phyloP scores from a whole-genome alignment of 2,888 invertebrate genomes.

The Tipula confusa region DNA sequence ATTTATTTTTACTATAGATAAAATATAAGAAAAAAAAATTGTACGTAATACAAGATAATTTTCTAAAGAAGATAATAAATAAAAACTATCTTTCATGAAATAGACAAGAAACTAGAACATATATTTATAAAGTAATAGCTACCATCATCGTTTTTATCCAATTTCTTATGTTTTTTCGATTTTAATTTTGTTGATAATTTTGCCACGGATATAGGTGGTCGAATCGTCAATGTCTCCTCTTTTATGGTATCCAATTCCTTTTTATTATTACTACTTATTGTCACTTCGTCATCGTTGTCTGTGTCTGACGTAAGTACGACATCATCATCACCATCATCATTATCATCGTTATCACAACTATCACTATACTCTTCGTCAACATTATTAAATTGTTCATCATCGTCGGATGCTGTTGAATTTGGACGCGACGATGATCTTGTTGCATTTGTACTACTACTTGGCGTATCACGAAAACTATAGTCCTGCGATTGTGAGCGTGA shows the following conservation, averaged over 20 bases:
- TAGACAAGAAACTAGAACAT: neutral
- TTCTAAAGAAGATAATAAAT: neutral
- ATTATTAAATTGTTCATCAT: neutral
- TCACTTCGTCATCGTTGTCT: neutral
- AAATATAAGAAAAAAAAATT: too few species aligned
- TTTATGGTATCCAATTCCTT: neutral
- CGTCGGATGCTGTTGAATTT: neutral
- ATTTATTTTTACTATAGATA: neutral
- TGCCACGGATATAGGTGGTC: neutral
- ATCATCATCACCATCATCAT: neutral
- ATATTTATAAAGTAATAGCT: neutral
- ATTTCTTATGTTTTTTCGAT: neutral
- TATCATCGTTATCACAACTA: neutral
- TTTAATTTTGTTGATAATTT: neutral
- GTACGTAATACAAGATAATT: neutral
- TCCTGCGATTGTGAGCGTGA: neutral
- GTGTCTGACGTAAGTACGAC: neutral
- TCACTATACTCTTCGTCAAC: neutral
- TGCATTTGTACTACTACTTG: neutral
- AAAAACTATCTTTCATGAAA: neutral
- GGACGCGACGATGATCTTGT: neutral
- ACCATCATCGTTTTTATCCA: conserved; percentile 9
- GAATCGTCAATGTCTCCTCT: neutral
- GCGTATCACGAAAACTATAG: neutral
- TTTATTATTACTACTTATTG: neutral